phyloP scores from a whole-genome alignment of 2,797 vertebrate species.

The Naso thynnoides region DNA sequence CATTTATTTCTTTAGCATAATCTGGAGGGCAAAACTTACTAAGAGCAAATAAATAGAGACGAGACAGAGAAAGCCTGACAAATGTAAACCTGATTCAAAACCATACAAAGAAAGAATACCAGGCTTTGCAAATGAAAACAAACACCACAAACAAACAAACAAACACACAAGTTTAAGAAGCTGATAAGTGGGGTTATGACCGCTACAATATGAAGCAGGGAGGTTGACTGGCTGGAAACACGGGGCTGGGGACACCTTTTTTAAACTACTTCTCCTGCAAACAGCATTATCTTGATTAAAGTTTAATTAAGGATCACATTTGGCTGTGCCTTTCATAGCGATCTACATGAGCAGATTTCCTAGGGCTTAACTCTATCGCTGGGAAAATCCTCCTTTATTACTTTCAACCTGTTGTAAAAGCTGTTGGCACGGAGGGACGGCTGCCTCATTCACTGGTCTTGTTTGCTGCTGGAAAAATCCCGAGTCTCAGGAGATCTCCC shows the following conservation, averaged over 20 bases:
- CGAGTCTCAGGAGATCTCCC: constrained; percentile 96
- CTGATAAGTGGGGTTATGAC: constrained; percentile 82
- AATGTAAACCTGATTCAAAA: constrained; percentile 74
- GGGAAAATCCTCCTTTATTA: constrained; percentile 99
- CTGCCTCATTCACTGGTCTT: constrained; percentile 96
- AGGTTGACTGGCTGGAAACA: constrained; percentile 77
- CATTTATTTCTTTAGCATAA: constrained; percentile 10
- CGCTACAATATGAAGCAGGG: constrained; percentile 80
- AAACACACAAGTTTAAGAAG: constrained; percentile 73
- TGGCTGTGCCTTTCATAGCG: constrained; percentile 99
- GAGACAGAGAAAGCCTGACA: constrained; percentile 66
- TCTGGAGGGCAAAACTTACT: constrained; percentile 38
- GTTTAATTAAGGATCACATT: constrained; percentile 99
- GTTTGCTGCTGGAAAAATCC: constrained; percentile 99
- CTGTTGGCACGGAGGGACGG: constrained; percentile 96
- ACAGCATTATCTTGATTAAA: constrained; percentile 99
- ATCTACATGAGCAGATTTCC: constrained; percentile 99
- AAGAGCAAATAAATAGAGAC: constrained; percentile 52
- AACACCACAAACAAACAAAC: constrained; percentile 66
- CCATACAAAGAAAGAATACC: constrained; percentile 57
- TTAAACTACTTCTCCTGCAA: constrained; percentile 88
- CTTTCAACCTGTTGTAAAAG: constrained; percentile 99
- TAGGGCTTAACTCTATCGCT: constrained; percentile 99
- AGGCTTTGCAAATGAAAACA: constrained; percentile 72
- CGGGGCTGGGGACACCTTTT: constrained; percentile 82